phyloP scores from a whole-genome alignment of 2,113 vertebrate species.

The Gobiocypris rarus region DNA sequence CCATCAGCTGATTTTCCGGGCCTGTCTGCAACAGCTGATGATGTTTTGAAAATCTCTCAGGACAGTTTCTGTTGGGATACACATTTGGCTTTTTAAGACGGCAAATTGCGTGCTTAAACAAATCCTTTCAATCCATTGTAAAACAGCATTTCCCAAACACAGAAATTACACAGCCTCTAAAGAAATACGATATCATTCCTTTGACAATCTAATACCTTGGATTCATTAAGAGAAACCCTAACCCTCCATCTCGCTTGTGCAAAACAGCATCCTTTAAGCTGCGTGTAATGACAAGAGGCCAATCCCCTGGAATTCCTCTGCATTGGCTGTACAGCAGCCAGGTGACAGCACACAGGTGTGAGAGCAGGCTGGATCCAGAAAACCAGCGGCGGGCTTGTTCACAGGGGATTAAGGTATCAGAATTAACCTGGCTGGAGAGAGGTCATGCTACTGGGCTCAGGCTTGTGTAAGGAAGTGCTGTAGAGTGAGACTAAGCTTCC shows the following conservation, averaged over 20 bases:
- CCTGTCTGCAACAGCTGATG: conserved; percentile 19
- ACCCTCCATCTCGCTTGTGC: conserved; percentile 51
- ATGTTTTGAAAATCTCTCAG: conserved; percentile 18
- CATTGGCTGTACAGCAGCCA: conserved; percentile 44
- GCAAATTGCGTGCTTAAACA: conserved; percentile 28
- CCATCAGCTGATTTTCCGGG: conserved; percentile 66
- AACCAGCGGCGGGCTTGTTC: conserved; percentile 39
- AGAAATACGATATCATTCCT: conserved; percentile 45
- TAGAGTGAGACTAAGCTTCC: conserved; percentile 50
- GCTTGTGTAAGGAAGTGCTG: conserved; percentile 36
- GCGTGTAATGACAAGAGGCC: conserved; percentile 58
- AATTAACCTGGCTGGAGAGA: conserved; percentile 43
- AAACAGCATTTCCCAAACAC: conserved; percentile 44
- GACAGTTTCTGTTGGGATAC: background rate
- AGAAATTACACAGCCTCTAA: conserved; percentile 49
- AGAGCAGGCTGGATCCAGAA: conserved; percentile 31
- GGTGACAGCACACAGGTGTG: conserved; percentile 58
- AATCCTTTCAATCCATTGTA: conserved; percentile 40
- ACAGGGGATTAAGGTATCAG: conserved; percentile 60
- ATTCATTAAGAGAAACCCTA: conserved; percentile 58
- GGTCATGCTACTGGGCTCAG: conserved; percentile 49
- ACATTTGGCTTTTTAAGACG: conserved; percentile 1
- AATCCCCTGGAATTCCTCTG: conserved; percentile 44
- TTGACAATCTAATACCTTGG: conserved; percentile 46
- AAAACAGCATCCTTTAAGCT: conserved; percentile 53